phyloP scores from a whole-genome alignment of 2,113 vertebrate species.

The Camelus dromedarius region DNA sequence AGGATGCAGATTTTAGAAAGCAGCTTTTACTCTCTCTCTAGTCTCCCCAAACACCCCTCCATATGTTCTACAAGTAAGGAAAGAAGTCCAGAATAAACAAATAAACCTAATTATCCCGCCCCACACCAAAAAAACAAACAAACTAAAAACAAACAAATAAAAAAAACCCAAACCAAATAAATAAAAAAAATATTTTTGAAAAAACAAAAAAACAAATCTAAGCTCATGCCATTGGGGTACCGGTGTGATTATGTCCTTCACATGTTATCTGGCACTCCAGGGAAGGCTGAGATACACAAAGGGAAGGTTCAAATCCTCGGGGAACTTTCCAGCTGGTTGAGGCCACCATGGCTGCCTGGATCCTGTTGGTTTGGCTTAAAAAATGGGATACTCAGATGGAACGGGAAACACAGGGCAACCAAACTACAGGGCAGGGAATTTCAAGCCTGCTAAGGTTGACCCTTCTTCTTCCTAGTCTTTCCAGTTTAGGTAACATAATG shows the following conservation, averaged over 20 bases:
- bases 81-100: background rate
- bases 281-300: background rate
- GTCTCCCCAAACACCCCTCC: background rate
- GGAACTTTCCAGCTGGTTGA: background rate
- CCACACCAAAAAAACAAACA: too few relatives aligned
- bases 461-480: background rate
- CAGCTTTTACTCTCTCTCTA: background rate
- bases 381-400: background rate
- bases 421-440: background rate
- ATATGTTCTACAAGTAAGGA: background rate
- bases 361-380: background rate
- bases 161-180: too few relatives aligned
- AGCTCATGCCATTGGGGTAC: background rate
- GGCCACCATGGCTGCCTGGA: too few relatives aligned
- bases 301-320: background rate
- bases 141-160: too few relatives aligned
- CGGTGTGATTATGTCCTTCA: background rate
- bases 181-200: too few relatives aligned
- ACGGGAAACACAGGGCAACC: background rate
- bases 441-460: background rate
- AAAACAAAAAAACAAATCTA: background rate
- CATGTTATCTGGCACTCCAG: background rate
- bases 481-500: background rate
- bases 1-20: conserved; percentile 16
- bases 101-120: too few relatives aligned